Evolutionary conservation across 2,113 vertebrate genomes (phyloP), one percentile per base, ranked within the genome.

Genomic region (Pipa parva): DNA sequence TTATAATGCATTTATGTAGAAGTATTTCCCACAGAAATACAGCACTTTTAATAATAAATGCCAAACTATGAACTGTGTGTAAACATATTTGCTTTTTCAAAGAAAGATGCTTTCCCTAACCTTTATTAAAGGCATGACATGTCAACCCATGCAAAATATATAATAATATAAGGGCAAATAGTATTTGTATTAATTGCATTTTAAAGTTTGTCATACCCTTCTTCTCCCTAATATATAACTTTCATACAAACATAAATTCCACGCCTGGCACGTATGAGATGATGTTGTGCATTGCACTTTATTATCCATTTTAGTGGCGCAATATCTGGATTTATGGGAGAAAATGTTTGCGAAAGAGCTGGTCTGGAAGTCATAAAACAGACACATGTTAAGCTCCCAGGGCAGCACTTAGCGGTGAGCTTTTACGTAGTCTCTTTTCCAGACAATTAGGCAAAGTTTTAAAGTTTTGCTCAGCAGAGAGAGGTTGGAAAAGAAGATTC

Each of bases 351-450:
- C n/a, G 33, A 67, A 49, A 25, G 55, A 26, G 22, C 22, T 7
- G 57, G 55, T 68, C 65, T 68, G 65, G 65, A 68, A 68, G 6
- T 58, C 56, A 68, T 68, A 59, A 68, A 68, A 57, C n/a, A 59
- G 56, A 50, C 65, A 68, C 65, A 68, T 60, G 65, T 68, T 42
- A 25, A n/a, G 42, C 64, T 67, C 17, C 36, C 26, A 15, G 27
- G 29, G 12, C 33, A 45, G 42, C 63, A 49, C 54, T 68, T 51
- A 26, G 65, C 56, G 46, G 45, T 46, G 25, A 4, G 56, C 56
- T 46, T 68, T 68, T 59, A 56, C 60, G 39, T 37, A 42, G 46
- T 46, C 29, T 39, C 46, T 68, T 51, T 68, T 59, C 65, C 65
- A 68, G 56, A 59, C 65, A 51, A 68, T 68, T 68, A 59, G 46